A percentile compares a stretch with the other conserved stretches of the same genome.
Evolutionary conservation across 1,140 invertebrate species (phyloP).

Genomic region (Brachionus koreanus): DNA sequence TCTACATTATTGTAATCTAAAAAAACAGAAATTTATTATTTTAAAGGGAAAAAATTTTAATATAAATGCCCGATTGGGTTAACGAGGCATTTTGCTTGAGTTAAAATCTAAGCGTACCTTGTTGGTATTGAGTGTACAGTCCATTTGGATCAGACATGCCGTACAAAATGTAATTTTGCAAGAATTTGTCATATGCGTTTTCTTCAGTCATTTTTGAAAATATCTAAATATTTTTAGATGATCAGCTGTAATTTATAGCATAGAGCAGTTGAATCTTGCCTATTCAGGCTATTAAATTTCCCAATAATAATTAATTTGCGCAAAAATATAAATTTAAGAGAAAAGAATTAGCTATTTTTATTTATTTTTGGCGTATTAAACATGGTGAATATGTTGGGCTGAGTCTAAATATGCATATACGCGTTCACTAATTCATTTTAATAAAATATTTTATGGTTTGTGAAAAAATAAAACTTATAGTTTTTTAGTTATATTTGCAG

Average conservation of each 20-base stretch:
- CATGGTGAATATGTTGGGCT: conserved; percentile 4
- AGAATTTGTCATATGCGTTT: conserved; percentile 30
- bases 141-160: conserved; percentile 22
- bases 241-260: neutral
- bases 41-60: neutral
- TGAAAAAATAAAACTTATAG: neutral
- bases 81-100: neutral
- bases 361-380: neutral
- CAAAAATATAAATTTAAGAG: neutral
- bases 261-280: neutral
- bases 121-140: neutral
- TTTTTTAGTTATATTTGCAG: too few relatives aligned
- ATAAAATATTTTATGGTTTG: neutral
- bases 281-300: neutral
- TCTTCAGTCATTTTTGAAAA: neutral
- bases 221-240: neutral
- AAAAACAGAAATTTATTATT: neutral
- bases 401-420: neutral
- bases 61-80: neutral
- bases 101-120: neutral
- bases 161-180: conserved; percentile 28
- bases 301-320: neutral
- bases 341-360: neutral
- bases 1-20: neutral
- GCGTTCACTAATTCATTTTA: neutral